Base-by-base conservation (phyloP, 1,140 invertebrate genomes). In the Pantala flavescens region DNA sequence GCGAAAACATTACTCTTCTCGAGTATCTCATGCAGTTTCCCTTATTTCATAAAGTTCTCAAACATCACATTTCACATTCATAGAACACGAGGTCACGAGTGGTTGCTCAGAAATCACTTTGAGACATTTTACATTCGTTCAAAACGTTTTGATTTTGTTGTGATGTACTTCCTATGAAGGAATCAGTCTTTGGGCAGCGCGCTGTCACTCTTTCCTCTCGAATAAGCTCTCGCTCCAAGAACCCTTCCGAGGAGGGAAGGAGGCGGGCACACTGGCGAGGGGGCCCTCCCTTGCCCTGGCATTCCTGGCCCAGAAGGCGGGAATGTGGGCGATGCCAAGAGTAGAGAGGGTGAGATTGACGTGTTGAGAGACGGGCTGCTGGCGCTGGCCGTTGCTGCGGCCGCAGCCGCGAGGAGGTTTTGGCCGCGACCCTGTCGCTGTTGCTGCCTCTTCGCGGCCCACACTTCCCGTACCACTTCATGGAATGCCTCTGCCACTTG, bases 401-500 rank as follows among this genome's bases (percentile, higher is more conserved):
- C 49, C 12, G 49, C 49, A 3, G 49, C 49, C 16, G 49, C 49
- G 16, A 63, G n/a, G 16, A 63, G n/a, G 12, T 63, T 63, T 21
- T 21, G 16, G 49, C 49, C n/a, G 16, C 49, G 14, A 19, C 49
- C 49, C n/a, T 63, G 95, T 80, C 93, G 92, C 80, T 96, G 95
- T 75, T 91, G 93, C 80, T 93, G 88, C 77, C 92, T 85, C 76
- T 93, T 85, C 2, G 89, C 88, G 23, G 88, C 86, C 72, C 94
- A 83, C 11, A 96, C 91, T 78, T 94, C 92, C 24, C 91, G 86
- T 79, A 92, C 93, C 7, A 95, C 85, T 78, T 94, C 92, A 78
- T 91, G 89, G 83, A 95, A 95, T 7, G 91, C 92, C 73, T 93
- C 91, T 0, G 91, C 91, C 3, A 96, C 90, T 82, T 88, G 86